Percentiles rank a stretch among this genome's conserved stretches.
Evolutionary conservation across 2,113 vertebrate species (phyloP).

Genomic region (Cebus imitator): DNA sequence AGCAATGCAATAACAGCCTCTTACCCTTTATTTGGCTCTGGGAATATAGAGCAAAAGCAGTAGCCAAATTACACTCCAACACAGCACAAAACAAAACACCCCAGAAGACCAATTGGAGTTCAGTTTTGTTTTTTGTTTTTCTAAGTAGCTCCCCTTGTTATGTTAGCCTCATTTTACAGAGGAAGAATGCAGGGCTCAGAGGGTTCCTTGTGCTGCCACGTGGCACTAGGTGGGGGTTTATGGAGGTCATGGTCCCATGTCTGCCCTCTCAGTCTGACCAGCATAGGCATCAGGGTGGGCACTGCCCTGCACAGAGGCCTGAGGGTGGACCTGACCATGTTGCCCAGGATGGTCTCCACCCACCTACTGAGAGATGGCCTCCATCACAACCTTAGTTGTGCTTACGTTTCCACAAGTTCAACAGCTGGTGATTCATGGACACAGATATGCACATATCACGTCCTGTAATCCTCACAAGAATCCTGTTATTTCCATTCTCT

Average conservation of each 20-base stretch:
- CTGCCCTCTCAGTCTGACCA: accelerated
- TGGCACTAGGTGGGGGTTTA: not conserved
- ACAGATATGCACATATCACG: accelerated
- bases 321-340: no score
- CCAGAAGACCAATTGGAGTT: not conserved
- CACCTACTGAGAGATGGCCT: not conserved
- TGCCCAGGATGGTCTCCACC: no score
- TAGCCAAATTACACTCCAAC: not conserved
- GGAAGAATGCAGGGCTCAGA: not conserved
- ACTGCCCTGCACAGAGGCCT: not conserved
- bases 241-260: not conserved
- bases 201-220: not conserved
- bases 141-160: not conserved
- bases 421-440: no score
- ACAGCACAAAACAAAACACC: not conserved
- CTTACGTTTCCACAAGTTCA: no score
- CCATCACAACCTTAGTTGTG: not conserved
- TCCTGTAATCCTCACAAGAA: not conserved
- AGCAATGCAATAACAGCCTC: no score
- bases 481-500: not conserved
- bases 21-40: not conserved
- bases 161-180: not conserved
- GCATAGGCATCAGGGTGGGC: no score
- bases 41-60: not conserved
- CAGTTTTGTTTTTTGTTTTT: not conserved